Evolutionary conservation across 2,797 vertebrate genomes (phyloP).

Genomic region (Pempheris klunzingeri): DNA sequence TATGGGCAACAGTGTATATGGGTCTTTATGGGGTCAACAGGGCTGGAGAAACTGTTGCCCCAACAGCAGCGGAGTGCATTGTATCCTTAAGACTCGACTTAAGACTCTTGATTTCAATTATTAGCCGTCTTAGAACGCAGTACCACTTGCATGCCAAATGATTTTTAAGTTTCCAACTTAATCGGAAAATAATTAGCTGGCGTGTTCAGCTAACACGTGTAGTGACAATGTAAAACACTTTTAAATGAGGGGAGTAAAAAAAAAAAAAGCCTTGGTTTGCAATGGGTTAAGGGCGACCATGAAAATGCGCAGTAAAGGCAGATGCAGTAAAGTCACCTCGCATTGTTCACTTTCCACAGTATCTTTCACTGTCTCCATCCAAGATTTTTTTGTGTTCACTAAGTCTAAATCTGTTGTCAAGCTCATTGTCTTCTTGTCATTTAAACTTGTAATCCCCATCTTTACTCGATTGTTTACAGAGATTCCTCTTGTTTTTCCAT

Average conservation of each 20-base stretch:
- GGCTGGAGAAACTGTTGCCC: no score
- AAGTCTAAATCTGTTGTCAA: conserved; percentile 66
- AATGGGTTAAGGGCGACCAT: not conserved
- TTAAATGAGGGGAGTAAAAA: not conserved
- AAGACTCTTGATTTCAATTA: not conserved
- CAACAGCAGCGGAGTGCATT: not conserved
- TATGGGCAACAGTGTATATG: no score
- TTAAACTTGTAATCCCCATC: conserved; percentile 78
- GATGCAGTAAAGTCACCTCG: conserved; percentile 17
- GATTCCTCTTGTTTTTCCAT: conserved; percentile 73
- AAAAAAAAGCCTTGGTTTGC: not conserved
- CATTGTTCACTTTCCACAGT: conserved; percentile 43
- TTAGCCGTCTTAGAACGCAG: not conserved
- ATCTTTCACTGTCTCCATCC: conserved; percentile 44
- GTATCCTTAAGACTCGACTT: not conserved
- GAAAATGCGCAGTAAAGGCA: not conserved
- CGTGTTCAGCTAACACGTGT: not conserved
- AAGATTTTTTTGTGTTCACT: conserved; percentile 53
- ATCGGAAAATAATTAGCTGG: not conserved
- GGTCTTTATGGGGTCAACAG: no score
- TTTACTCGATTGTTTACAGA: conserved; percentile 75
- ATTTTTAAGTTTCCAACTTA: not conserved
- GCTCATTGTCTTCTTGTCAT: conserved; percentile 72
- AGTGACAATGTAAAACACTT: not conserved
- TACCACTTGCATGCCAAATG: not conserved